Percentiles rank a stretch among this genome's conserved stretches.
phyloP scores from a whole-genome alignment of 2,113 vertebrate genomes.

The Leucopsar rothschildi region DNA sequence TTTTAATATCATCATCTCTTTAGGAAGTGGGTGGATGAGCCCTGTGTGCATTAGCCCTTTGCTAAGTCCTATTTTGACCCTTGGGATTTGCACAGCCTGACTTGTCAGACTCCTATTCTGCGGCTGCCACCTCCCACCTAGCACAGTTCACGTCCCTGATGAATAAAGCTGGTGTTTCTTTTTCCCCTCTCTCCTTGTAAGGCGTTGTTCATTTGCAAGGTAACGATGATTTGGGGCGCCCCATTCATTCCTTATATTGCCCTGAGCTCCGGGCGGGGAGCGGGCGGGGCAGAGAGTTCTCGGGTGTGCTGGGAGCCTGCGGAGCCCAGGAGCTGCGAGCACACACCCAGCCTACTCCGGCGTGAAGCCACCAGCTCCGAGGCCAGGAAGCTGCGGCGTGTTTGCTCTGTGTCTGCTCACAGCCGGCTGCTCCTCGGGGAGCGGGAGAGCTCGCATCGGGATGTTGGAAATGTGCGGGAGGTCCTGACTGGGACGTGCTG shows the following conservation, averaged over 20 bases:
- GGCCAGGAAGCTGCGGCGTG: slow-evolving; percentile 25
- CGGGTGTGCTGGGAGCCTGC: not conserved
- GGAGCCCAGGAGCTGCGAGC: not conserved
- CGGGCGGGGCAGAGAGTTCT: not conserved
- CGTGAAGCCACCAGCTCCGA: not conserved
- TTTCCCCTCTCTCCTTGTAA: not conserved
- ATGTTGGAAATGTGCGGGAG: accelerated
- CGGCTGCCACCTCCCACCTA: not conserved
- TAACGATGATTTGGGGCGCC: not conserved
- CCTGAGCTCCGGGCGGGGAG: not conserved
- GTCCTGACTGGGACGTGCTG: not conserved
- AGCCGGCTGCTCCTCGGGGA: not conserved
- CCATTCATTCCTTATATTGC: accelerated
- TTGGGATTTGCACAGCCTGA: not conserved
- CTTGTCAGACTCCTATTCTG: not conserved
- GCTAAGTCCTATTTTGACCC: not conserved
- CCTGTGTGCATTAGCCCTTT: not conserved
- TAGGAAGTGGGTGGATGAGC: not conserved
- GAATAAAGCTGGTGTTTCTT: not conserved
- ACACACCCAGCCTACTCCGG: not conserved
- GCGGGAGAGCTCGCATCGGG: not conserved
- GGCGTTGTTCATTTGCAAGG: slow-evolving; percentile 12
- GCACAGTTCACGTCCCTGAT: not conserved
- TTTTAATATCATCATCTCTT: not conserved
- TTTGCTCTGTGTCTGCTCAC: not conserved